These are phyloP conservation scores for Ceraclea dissimilis DNA, from an alignment of 2,888 invertebrate genomes.

Conservation along the genomic window DNA sequence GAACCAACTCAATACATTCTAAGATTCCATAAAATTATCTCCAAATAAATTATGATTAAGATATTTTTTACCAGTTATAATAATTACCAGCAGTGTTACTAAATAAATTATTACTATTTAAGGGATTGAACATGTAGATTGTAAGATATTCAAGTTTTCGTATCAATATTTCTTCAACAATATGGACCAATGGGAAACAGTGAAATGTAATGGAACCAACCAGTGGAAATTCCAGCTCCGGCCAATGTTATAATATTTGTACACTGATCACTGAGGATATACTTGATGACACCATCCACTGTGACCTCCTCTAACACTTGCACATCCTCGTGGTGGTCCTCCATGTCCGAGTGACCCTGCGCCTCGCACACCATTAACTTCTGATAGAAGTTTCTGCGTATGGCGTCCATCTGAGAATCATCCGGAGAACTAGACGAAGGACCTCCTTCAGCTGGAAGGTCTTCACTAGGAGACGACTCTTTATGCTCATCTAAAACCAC, in stretches of 20 bases:
- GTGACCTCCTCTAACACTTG: constrained; percentile 60
- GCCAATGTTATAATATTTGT: constrained; percentile 88
- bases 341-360: constrained; percentile 30
- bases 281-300: constrained; percentile 70
- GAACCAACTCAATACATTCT: too few species aligned
- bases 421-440: constrained; percentile 29
- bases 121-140: too few species aligned
- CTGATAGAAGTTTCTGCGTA: constrained; percentile 57
- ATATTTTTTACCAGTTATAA: too few species aligned
- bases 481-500: constrained; percentile 9
- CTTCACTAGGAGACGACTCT: constrained; percentile 8
- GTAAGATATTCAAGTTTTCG: too few species aligned
- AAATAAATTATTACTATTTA: too few species aligned
- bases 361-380: constrained; percentile 54
- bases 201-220: constrained; percentile 48
- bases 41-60: too few species aligned
- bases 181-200: too few species aligned
- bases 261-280: constrained; percentile 69
- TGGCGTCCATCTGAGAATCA: constrained; percentile 52
- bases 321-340: constrained; percentile 30
- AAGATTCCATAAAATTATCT: too few species aligned
- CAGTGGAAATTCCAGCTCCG: constrained; percentile 95
- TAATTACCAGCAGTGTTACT: too few species aligned
- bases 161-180: too few species aligned
- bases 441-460: constrained; percentile 4